Evolutionary conservation across 64 coral and sea anemone genomes (phyloP), one percentile per base, ranked within the genome.

Genomic region (Acropora tenuis): DNA sequence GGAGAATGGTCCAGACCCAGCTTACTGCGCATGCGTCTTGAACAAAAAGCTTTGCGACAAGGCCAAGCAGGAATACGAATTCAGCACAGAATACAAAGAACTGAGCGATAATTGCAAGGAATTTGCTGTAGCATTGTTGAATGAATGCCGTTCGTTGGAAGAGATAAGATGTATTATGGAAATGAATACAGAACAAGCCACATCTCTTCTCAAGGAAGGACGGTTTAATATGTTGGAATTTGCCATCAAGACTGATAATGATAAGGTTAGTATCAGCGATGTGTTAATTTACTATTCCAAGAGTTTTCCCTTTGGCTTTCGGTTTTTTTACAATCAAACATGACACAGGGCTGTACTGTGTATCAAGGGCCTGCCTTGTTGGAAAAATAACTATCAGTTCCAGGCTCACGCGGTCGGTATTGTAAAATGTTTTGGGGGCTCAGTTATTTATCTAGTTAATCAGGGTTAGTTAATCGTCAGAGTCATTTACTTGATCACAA

Each of bases 101-200:
- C 57, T 88, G 3, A 57, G 86, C 15, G 50, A 60, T 60, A 73
- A 49, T 1, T 88, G 86, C 18, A 75, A 78, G 13, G 49, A 77
- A n/a, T 78, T 88, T 43, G 86, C 73, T 15, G 86, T 88, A 1
- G 86, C 48, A 0, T 7, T 88, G 2, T 19, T 88, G 13, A 65
- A 78, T 44, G 86, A 88, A 66, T 88, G 86, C 20, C 71, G 75
- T 5, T 76, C 86, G 18, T 65, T 88, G 71, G 69, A 88, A 61
- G 86, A 88, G 50, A 78, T 88, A 55, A 55, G 73, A 47, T 88
- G 86, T 13, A 30, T 88, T 7, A 75, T 88, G 72, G 49, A 88
- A 17, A 76, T 17, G 19, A 53, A 77, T 1, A 43, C 8, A 11
- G 69, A 77, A 58, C 49, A 60, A 8, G 63, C 11, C 16, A 2